Percentiles rank a stretch among this genome's conserved stretches.
These are phyloP conservation scores for Tokudaia muenninki DNA, from an alignment of 2,797 vertebrate genomes.

Conservation along the genomic window DNA sequence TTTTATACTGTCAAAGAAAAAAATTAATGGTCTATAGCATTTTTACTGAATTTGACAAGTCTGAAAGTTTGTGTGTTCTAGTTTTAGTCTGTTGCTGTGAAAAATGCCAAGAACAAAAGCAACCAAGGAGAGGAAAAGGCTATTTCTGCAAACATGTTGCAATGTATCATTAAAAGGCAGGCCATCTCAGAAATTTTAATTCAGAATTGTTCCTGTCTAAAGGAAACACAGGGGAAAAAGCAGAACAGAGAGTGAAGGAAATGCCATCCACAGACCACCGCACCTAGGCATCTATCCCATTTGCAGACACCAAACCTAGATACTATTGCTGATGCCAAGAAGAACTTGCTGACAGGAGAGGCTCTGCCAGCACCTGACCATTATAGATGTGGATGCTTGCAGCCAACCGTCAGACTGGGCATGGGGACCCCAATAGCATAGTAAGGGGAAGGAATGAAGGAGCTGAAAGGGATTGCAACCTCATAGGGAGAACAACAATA, in stretches of 20 bases:
- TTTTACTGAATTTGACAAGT: slow-evolving; percentile 32
- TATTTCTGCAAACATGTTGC: neutral
- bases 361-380: neutral
- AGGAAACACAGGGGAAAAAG: neutral
- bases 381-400: neutral
- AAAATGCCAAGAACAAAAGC: neutral
- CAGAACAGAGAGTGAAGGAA: neutral
- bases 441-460: neutral
- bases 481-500: neutral
- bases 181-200: neutral
- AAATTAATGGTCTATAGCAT: neutral
- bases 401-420: neutral
- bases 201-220: neutral
- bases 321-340: neutral
- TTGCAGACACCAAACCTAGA: neutral
- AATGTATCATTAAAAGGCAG: neutral
- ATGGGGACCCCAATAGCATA: neutral
- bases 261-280: neutral
- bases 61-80: neutral
- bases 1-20: neutral
- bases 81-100: neutral
- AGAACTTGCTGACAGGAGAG: neutral
- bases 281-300: neutral
- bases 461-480: neutral
- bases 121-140: neutral